Conservation (phyloP, 2,888 invertebrate species). For the Parnassius mnemosyne region DNA sequence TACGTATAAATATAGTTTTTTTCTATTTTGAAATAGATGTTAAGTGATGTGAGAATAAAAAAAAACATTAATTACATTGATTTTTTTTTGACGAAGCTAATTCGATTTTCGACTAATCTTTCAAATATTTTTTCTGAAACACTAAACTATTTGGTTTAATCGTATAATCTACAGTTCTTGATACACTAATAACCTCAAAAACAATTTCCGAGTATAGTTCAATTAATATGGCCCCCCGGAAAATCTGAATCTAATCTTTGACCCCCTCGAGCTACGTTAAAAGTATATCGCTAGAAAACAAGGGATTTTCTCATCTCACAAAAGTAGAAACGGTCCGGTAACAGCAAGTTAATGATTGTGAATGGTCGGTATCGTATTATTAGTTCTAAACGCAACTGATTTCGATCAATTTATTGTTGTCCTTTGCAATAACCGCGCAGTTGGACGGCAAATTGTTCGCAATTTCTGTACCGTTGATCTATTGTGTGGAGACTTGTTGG, state of each 20-base stretch:
- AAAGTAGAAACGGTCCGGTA: constrained; percentile 43
- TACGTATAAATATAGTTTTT: too few relatives aligned
- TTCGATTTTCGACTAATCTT: too few relatives aligned
- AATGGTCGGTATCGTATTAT: constrained; percentile 22
- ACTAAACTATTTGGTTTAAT: not conserved
- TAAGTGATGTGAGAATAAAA: too few relatives aligned
- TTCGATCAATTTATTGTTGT: constrained; percentile 57
- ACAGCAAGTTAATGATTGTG: constrained; percentile 43
- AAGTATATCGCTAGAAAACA: constrained; percentile 26
- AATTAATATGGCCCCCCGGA: constrained; percentile 42
- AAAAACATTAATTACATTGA: too few relatives aligned
- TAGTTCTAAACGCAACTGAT: constrained; percentile 30
- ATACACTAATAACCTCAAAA: constrained; percentile 55
- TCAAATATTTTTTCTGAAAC: too few relatives aligned
- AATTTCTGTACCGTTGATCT: constrained; percentile 12
- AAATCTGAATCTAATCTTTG: constrained; percentile 45
- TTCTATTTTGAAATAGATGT: too few relatives aligned
- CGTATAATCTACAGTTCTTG: not conserved
- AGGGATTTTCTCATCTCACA: constrained; percentile 30
- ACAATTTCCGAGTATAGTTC: constrained; percentile 58
- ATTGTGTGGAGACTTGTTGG: constrained; percentile 1
- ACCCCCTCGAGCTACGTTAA: constrained; percentile 33
- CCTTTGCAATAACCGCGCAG: constrained; percentile 53
- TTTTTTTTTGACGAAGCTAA: too few relatives aligned
- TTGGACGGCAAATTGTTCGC: constrained; percentile 32